Evolutionary conservation across 2,113 vertebrate genomes (phyloP).

Genomic region (Cochlearius cochlearius): DNA sequence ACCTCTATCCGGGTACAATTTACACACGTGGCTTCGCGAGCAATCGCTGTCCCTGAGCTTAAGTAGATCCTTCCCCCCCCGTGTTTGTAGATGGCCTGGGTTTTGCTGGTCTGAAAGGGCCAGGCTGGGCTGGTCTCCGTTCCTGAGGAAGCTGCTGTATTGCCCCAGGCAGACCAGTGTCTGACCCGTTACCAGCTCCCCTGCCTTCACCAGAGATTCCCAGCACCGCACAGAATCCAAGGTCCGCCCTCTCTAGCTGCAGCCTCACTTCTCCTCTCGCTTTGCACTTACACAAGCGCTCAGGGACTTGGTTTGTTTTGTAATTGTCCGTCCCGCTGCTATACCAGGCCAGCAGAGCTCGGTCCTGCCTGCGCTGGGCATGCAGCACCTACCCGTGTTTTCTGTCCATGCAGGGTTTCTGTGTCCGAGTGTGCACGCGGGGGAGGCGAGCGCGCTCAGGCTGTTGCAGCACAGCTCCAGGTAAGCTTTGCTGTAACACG

Average conservation of each 20-base stretch:
- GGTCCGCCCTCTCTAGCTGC: background rate
- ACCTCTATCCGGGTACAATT: background rate
- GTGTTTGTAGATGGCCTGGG: background rate
- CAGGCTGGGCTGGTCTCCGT: background rate
- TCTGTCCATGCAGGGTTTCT: too few relatives aligned
- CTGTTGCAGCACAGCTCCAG: background rate
- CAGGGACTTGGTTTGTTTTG: too few relatives aligned
- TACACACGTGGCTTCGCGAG: background rate
- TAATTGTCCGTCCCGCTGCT: too few relatives aligned
- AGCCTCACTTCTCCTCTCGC: background rate
- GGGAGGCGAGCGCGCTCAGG: background rate
- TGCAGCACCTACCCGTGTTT: accelerated
- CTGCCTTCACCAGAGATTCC: background rate
- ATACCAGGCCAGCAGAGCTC: background rate
- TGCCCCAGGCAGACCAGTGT: background rate
- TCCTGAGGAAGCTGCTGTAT: background rate
- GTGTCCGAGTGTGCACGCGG: background rate
- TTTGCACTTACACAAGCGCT: background rate
- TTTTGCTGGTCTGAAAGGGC: background rate
- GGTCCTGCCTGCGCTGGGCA: background rate
- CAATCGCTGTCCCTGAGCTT: background rate
- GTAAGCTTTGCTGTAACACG: background rate
- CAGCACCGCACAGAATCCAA: background rate
- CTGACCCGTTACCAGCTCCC: background rate
- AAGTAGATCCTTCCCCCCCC: accelerated